These are phyloP conservation scores for Agrochola litura DNA, from an alignment of 2,888 invertebrate species.

Conservation along the genomic window DNA sequence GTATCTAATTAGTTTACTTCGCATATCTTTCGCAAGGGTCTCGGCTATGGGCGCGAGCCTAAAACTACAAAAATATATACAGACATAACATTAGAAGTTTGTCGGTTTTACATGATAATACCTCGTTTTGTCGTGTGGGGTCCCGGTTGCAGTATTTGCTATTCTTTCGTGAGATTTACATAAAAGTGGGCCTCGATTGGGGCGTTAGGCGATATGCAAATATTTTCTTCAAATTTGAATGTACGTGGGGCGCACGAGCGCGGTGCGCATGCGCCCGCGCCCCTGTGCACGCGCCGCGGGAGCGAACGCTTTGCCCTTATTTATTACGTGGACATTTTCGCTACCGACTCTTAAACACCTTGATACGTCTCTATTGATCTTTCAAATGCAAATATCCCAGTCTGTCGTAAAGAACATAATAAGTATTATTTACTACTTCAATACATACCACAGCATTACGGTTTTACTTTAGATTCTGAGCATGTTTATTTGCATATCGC, in stretches of 20 bases:
- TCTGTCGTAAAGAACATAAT: slow-evolving; percentile 73
- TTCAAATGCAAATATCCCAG: slow-evolving; percentile 86
- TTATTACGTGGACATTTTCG: slow-evolving; percentile 82
- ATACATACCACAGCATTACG: slow-evolving; percentile 66
- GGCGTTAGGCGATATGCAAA: slow-evolving; percentile 90
- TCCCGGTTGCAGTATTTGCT: slow-evolving; percentile 86
- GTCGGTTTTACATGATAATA: slow-evolving; percentile 85
- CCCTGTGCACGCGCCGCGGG: slow-evolving; percentile 86
- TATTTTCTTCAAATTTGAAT: slow-evolving; percentile 87
- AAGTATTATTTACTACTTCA: slow-evolving; percentile 75
- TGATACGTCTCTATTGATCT: slow-evolving; percentile 81
- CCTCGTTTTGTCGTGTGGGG: slow-evolving; percentile 83
- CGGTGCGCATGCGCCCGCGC: slow-evolving; percentile 71
- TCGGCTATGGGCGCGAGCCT: slow-evolving; percentile 73
- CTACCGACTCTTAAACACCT: slow-evolving; percentile 77
- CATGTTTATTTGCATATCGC: slow-evolving; percentile 88
- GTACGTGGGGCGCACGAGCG: slow-evolving; percentile 76
- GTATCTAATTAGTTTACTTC: slow-evolving; percentile 87
- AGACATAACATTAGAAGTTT: slow-evolving; percentile 87
- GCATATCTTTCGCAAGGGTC: slow-evolving; percentile 80
- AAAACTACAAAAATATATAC: slow-evolving; percentile 87
- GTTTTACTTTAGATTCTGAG: slow-evolving; percentile 69
- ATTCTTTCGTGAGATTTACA: slow-evolving; percentile 86
- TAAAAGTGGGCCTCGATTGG: slow-evolving; percentile 85
- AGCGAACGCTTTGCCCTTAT: slow-evolving; percentile 78